Base-by-base conservation (phyloP, 2,888 invertebrate species). In the Leucoptera coffeella region DNA sequence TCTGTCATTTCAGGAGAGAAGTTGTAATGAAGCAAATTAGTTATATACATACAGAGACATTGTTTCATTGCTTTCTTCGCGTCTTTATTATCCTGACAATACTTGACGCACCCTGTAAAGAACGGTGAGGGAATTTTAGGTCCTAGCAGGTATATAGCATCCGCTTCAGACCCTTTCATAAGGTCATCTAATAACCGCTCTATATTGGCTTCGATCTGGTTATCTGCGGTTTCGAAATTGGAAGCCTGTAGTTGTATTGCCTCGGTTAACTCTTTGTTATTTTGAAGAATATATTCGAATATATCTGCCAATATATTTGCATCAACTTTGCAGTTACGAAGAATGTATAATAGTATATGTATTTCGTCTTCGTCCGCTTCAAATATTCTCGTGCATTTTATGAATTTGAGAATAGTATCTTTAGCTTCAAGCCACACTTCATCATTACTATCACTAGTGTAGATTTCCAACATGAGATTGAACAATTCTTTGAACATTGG, bases 371-470 rank as follows among this genome's bases (percentile, higher is more conserved):
- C 60, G 34, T 75, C 75, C 12, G 71, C 73, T 41, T 80, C 77
- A 44, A 86, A 86, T 34, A 83, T 61, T 4, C 72, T 67, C 0
- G 79, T 78, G 30, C 73, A 77, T 37, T 60, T 67, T 14, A 87
- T 73, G 30, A 86, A 69, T 25, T 54, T 59, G 24, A 53, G 52
- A 14, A 83, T 47, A 3, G 78, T 65, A 25, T 55, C 50, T 29
- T 74, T 76, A 3, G 76, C 71, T 46, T 76, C 75, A 1, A 54
- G 38, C 46, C 65, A 65, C n/a, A 56, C 58, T 13, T 45, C 37
- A 20, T 51, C 54, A 15, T 43, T 44, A 17, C 17, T 17, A 1
- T 59, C 52, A 14, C 43, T 53, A 29, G 54, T 57, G 31, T 72
- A 77, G 2, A 77, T 74, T 36, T 74, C 73, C 14, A 77, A 44